Percentiles rank a stretch among this genome's conserved stretches.
Conservation (phyloP, 1,140 invertebrate genomes). For the Centruroides vittatus region DNA sequence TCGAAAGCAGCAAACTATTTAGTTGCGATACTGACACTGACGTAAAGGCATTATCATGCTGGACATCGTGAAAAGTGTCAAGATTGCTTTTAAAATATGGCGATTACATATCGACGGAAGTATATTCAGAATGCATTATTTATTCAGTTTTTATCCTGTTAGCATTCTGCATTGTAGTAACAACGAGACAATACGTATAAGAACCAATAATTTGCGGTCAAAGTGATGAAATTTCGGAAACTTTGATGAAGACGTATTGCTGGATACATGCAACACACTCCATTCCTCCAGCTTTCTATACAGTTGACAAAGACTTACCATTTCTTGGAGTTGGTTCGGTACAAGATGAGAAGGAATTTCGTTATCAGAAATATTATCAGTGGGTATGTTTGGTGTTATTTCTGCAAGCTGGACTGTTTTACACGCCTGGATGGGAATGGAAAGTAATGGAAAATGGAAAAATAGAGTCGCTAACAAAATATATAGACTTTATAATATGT, state of each 20-base stretch:
- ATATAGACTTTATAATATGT: constrained; percentile 45
- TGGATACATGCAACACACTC: constrained; percentile 87
- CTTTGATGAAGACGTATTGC: constrained; percentile 77
- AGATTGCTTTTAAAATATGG: constrained; percentile 34
- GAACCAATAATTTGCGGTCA: constrained; percentile 90
- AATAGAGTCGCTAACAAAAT: constrained; percentile 48
- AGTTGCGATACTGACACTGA: too few species aligned
- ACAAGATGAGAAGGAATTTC: constrained; percentile 12
- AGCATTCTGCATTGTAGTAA: constrained; percentile 80
- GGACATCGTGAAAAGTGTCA: constrained; percentile 17
- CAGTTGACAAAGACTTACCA: constrained; percentile 20
- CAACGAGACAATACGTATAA: constrained; percentile 44
- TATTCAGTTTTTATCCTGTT: constrained; percentile 75
- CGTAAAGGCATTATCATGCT: constrained; percentile 2
- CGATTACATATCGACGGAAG: constrained; percentile 64
- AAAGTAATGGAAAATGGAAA: constrained; percentile 34
- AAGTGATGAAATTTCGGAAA: constrained; percentile 64
- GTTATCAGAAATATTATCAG: constrained; percentile 30
- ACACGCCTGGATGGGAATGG: constrained; percentile 30
- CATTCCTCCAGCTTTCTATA: constrained; percentile 23
- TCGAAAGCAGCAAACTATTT: too few species aligned
- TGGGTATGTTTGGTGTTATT: constrained; percentile 33
- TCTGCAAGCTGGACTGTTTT: constrained; percentile 30
- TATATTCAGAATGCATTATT: constrained; percentile 83
- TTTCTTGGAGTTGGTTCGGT: constrained; percentile 21